phyloP scores from a whole-genome alignment of 1,140 invertebrate genomes.

The Drosophila tropicalis region DNA sequence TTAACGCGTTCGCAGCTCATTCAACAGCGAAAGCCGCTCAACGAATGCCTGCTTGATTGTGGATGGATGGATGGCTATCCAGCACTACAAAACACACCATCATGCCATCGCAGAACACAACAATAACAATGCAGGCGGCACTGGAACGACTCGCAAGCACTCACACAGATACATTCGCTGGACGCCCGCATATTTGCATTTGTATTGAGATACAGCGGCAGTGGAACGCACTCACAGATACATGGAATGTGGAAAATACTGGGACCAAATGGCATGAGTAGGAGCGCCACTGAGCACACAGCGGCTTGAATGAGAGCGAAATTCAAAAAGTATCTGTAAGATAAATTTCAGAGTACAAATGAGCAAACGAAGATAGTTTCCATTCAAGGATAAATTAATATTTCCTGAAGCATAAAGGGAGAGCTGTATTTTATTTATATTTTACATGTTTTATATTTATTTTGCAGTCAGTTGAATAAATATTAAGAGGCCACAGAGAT shows the following conservation, averaged over 20 bases:
- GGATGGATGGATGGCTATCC: constrained; percentile 37
- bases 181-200: constrained; percentile 33
- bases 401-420: too few species aligned
- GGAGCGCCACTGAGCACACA: constrained; percentile 24
- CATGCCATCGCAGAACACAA: background rate
- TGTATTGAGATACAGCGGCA: constrained; percentile 26
- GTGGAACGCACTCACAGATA: background rate
- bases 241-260: constrained; percentile 8
- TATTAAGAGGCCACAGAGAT: too few species aligned
- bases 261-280: background rate
- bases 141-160: constrained; percentile 41
- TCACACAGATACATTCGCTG: constrained; percentile 47
- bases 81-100: constrained; percentile 17
- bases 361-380: too few species aligned
- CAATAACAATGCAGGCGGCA: constrained; percentile 50
- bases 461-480: too few species aligned
- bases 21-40: constrained; percentile 77
- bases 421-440: too few species aligned
- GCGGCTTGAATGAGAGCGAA: constrained; percentile 4
- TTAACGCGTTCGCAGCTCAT: constrained; percentile 56
- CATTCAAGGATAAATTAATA: too few species aligned
- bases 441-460: too few species aligned
- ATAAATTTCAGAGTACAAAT: background rate
- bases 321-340: background rate
- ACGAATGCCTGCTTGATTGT: constrained; percentile 54